Evolutionary conservation across 2,113 vertebrate species (phyloP).

Genomic region (Chaetura pelagica): DNA sequence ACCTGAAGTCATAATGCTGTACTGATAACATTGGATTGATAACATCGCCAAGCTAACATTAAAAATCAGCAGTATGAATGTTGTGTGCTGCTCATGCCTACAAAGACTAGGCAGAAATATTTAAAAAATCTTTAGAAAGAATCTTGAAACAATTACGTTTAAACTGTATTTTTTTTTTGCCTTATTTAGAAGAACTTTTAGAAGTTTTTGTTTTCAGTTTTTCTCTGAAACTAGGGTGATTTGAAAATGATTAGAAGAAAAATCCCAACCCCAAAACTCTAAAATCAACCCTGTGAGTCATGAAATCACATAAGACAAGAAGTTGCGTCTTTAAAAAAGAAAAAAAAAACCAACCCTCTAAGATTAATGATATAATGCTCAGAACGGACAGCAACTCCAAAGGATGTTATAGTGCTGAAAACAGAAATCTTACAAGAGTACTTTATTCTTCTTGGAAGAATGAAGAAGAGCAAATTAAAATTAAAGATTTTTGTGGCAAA

Average conservation of each 20-base stretch:
- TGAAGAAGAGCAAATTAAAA: background rate
- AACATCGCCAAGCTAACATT: background rate
- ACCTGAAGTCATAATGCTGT: background rate
- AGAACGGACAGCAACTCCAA: background rate
- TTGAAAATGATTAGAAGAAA: background rate
- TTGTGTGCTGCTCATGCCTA: background rate
- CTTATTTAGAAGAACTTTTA: background rate
- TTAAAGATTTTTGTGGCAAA: background rate
- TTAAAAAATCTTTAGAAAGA: background rate
- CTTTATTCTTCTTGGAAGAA: background rate
- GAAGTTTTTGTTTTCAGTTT: background rate
- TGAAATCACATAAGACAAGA: background rate
- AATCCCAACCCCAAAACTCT: background rate
- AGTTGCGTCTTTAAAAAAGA: background rate
- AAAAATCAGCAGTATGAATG: background rate
- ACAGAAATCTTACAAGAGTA: background rate
- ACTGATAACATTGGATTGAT: background rate
- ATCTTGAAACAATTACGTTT: background rate
- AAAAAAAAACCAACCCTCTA: background rate
- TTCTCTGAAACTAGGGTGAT: background rate
- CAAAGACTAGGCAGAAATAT: background rate
- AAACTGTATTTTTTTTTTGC: background rate
- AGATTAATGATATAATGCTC: background rate
- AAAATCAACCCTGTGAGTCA: background rate
- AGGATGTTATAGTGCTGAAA: background rate